Percentiles rank a stretch among this genome's conserved stretches.
phyloP scores from a whole-genome alignment of 2,113 vertebrate genomes.

The Actenoides lindsayi region DNA sequence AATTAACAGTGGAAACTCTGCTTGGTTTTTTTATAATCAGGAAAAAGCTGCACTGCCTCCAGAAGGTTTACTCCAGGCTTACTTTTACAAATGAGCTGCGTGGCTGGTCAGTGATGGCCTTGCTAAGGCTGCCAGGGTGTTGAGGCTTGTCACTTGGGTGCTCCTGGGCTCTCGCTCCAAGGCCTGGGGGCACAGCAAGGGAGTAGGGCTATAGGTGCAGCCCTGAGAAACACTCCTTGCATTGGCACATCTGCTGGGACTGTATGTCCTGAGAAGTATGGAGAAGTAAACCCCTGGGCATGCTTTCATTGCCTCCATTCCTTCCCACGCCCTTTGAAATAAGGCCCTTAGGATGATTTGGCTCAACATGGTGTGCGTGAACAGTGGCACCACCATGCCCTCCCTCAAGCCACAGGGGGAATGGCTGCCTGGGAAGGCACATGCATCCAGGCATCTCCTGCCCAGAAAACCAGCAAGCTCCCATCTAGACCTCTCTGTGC shows the following conservation, averaged over 20 bases:
- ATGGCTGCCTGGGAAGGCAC: background rate
- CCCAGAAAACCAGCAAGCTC: background rate
- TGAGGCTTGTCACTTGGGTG: background rate
- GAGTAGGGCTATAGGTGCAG: background rate
- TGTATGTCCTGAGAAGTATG: background rate
- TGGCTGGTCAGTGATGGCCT: background rate
- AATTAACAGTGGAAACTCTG: background rate
- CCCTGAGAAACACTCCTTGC: accelerated
- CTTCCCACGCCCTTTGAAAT: accelerated
- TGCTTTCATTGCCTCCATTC: background rate
- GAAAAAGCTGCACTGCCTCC: background rate
- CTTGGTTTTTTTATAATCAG: background rate
- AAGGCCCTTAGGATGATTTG: background rate
- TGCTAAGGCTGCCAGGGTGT: background rate
- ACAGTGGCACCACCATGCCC: accelerated
- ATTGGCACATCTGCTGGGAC: accelerated
- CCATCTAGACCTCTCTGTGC: background rate
- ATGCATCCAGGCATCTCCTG: accelerated
- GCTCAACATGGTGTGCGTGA: background rate
- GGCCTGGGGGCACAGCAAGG: accelerated
- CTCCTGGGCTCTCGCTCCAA: background rate
- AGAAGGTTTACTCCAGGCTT: background rate
- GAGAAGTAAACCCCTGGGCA: background rate
- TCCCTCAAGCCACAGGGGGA: background rate
- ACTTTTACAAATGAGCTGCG: background rate